Evolutionary conservation across 2,797 vertebrate genomes (phyloP).

Genomic region (Enteromius anoplus): DNA sequence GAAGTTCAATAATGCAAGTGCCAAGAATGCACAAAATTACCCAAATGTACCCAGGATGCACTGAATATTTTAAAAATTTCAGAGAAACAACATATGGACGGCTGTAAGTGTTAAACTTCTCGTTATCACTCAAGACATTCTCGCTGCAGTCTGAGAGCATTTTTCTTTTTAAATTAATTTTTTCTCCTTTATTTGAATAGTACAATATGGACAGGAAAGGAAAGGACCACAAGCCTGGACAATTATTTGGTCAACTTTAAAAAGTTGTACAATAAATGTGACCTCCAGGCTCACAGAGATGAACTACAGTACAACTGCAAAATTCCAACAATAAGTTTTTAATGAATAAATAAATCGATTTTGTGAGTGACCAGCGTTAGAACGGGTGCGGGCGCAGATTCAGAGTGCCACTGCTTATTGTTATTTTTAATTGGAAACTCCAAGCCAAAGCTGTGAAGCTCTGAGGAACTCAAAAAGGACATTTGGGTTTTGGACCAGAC

Average conservation of each 20-base stretch:
- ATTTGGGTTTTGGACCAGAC: not conserved
- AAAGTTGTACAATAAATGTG: not conserved
- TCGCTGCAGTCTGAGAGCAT: not conserved
- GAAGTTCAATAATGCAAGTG: not conserved
- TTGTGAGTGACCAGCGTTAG: not conserved
- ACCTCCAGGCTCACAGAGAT: not conserved
- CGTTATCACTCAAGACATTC: not conserved
- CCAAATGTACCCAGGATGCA: not conserved
- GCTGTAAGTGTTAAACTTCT: not conserved
- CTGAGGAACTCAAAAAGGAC: constrained; percentile 5
- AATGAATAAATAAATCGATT: not conserved
- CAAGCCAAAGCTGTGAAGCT: not conserved
- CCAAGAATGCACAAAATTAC: not conserved
- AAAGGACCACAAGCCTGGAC: not conserved
- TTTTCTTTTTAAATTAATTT: not conserved
- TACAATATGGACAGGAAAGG: not conserved
- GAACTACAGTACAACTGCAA: not conserved
- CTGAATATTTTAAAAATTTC: not conserved
- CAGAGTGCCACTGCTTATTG: not conserved
- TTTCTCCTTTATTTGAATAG: not conserved
- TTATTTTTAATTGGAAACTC: constrained; percentile 21
- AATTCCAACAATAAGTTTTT: not conserved
- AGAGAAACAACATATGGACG: not conserved
- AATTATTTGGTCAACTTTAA: not conserved
- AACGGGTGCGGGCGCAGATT: not conserved